Percentiles rank a stretch among this genome's conserved stretches.
Evolutionary conservation across 2,888 invertebrate genomes (phyloP).

Genomic region (Oxystoma pomonae): DNA sequence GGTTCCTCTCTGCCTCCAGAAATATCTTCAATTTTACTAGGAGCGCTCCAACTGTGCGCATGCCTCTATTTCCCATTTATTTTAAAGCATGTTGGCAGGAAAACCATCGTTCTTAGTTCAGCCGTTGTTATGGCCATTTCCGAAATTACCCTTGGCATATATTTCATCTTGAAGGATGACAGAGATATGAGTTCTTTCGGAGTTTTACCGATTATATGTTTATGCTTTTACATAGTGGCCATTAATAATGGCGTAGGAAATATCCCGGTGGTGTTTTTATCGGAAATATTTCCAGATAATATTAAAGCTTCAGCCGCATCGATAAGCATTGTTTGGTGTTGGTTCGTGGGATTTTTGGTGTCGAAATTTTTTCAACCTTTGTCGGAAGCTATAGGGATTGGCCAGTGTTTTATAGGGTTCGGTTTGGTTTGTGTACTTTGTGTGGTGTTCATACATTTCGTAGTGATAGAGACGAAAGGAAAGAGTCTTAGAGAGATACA

Average conservation of each 20-base stretch:
- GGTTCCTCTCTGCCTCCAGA: neutral
- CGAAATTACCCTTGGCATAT: neutral
- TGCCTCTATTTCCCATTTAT: neutral
- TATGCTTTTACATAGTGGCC: neutral
- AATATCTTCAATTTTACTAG: neutral
- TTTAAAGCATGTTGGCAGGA: neutral
- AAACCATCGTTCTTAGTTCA: neutral
- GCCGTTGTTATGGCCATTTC: neutral
- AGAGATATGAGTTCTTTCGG: neutral
- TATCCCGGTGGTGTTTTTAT: neutral
- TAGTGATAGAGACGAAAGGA: slow-evolving; percentile 1
- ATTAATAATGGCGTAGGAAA: neutral
- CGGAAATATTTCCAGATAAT: neutral
- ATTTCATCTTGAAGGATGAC: slow-evolving; percentile 46
- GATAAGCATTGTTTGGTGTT: neutral
- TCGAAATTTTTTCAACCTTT: neutral
- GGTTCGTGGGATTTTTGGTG: neutral
- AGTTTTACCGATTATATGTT: neutral
- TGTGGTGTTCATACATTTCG: neutral
- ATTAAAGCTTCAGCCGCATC: neutral
- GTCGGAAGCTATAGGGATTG: neutral
- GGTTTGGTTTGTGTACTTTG: neutral
- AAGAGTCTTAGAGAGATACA: neutral
- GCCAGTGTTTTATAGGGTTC: neutral
- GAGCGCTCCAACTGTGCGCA: neutral